Evolutionary conservation across 37 sponge, comb jelly and placozoan genomes (phyloP).

Genomic region (Halichondria panicea): DNA sequence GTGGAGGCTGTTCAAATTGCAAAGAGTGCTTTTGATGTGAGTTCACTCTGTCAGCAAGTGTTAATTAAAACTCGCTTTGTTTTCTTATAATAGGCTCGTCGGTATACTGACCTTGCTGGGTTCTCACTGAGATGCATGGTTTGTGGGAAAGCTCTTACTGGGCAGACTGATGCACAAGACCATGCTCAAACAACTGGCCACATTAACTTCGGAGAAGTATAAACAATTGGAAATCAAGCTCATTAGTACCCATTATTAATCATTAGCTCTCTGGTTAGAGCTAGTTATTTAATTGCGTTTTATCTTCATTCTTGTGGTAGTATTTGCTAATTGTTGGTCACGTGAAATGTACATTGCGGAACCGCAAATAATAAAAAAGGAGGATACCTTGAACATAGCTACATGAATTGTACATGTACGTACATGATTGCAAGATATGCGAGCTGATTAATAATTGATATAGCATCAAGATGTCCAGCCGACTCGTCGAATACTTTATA

Average conservation of each 20-base stretch:
- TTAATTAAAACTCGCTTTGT: background rate
- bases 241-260: background rate
- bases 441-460: too few relatives aligned
- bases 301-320: too few relatives aligned
- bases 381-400: too few relatives aligned
- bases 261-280: background rate
- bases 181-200: constrained; percentile 81
- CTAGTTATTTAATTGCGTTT: too few relatives aligned
- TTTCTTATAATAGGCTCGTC: constrained; percentile 40
- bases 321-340: too few relatives aligned
- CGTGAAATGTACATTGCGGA: too few relatives aligned
- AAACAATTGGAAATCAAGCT: background rate
- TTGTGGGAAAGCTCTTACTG: constrained; percentile 56
- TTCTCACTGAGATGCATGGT: constrained; percentile 76
- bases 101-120: constrained; percentile 63
- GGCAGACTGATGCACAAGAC: constrained; percentile 62
- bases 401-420: too few relatives aligned
- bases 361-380: too few relatives aligned
- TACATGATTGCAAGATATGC: too few relatives aligned
- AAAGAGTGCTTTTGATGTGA: constrained; percentile 56
- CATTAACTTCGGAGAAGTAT: constrained; percentile 81
- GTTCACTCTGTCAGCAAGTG: background rate
- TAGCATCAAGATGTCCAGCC: too few relatives aligned
- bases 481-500: constrained; percentile 66
- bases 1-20: constrained; percentile 61